These are phyloP conservation scores for Channa maculata DNA, from an alignment of 2,113 vertebrate genomes.

Conservation along the genomic window DNA sequence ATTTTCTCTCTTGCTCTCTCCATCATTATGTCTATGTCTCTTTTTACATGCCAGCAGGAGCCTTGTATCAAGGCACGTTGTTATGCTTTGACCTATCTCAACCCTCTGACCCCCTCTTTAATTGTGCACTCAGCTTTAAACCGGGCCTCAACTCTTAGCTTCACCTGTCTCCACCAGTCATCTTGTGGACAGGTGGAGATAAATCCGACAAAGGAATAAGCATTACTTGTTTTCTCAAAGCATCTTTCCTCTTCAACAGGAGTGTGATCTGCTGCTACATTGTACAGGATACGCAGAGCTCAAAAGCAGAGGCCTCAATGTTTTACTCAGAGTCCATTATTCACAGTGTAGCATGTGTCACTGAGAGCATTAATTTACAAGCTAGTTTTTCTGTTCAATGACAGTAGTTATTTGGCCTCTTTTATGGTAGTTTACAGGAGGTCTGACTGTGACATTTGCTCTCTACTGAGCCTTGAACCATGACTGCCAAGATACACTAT, in stretches of 20 bases:
- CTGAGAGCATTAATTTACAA: constrained; percentile 47
- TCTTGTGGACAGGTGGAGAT: constrained; percentile 23
- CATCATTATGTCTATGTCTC: constrained; percentile 35
- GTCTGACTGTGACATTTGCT: constrained; percentile 66
- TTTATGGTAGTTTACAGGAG: constrained; percentile 56
- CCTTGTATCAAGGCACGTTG: constrained; percentile 42
- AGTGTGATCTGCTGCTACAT: constrained; percentile 15
- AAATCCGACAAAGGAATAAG: constrained; percentile 16
- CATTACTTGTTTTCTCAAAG: not conserved
- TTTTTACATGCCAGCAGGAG: constrained; percentile 32
- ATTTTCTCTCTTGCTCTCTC: constrained; percentile 20
- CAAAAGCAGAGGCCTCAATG: constrained; percentile 17
- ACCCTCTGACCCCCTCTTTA: constrained; percentile 36
- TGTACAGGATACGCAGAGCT: constrained; percentile 1
- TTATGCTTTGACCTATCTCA: constrained; percentile 52
- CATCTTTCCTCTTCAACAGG: constrained; percentile 13
- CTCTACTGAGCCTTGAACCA: constrained; percentile 56
- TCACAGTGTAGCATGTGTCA: constrained; percentile 51
- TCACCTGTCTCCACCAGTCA: constrained; percentile 40
- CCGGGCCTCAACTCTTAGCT: constrained; percentile 30
- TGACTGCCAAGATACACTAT: constrained; percentile 55
- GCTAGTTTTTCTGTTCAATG: constrained; percentile 49
- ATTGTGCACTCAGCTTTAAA: constrained; percentile 42
- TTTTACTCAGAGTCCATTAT: constrained; percentile 52
- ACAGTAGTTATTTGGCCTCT: constrained; percentile 70